Base-by-base conservation (phyloP, 2,888 invertebrate genomes). In the Hyles lineata region DNA sequence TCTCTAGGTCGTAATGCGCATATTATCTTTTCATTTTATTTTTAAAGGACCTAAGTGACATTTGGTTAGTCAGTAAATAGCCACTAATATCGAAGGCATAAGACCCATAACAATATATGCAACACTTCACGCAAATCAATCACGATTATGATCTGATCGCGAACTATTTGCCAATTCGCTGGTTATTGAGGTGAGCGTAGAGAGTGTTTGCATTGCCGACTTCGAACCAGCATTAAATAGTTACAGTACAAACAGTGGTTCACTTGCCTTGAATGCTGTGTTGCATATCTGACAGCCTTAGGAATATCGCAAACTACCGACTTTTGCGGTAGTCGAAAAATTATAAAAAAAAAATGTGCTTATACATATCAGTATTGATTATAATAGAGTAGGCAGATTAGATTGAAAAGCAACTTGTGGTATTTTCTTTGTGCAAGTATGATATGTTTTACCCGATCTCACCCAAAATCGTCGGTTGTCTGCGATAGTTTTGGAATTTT, bases 241-340 rank as follows among this genome's bases (percentile, higher is more conserved):
- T 60, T 60, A 60, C 15, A 25, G 23, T 5, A 15, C 17, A 5
- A 25, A 21, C 23, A 60, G 29, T 0, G 2, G 0, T 62, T 35
- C 6, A 21, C 0, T n/a, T 35, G 21, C 11, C 17, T 15, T 21
- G 35, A 35, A 63, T 11, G n/a, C 63, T 17, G 11, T 35, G 21
- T 63, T 35, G 35, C 35, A 9, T 21, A 35, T 21, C 50, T 50
- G 50, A 9, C n/a, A n/a, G 2, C 32, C 19, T 21, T 19, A 35
- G 21, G 21, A 32, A 17, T 63, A 35, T 21, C 63, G 21, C 63
- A 63, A 35, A 63, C 62, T 35, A 63, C 43, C 63, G 43, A n/a
- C 63, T 43, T 35, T 63, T 11, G 35, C 2, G 5, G 4, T 21
- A 11, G 4, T 8, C 17, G 29, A n/a, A 8, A 59, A 19, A 61